Base-by-base conservation (phyloP, 2,888 invertebrate species). In the Acanthopleura granulata region DNA sequence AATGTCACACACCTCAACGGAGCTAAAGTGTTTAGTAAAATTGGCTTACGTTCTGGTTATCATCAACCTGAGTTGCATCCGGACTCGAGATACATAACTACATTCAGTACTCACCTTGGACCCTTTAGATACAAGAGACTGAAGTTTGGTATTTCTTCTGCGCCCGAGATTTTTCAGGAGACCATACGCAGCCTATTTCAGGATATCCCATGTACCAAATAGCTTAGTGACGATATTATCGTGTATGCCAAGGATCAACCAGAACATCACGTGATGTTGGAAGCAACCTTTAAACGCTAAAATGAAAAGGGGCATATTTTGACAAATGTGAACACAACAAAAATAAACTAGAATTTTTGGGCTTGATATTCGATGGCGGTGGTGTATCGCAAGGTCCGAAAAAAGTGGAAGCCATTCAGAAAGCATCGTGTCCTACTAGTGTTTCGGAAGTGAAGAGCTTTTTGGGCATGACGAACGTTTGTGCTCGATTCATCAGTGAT, bases 211-310 rank as follows among this genome's bases (percentile, higher is more conserved):
- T 75, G 77, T 27, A 73, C 74, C 12, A 51, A 75, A n/a, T 83
- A 83, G 72, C 76, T 82, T 14, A 74, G 74, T n/a, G 83, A 83
- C 75, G 81, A 83, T 61, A 80, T 84, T 15, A 74, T 81, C 16
- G 72, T 82, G 16, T 77, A 75, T 75, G 80, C 80, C 14, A 76
- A 77, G 73, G 73, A 51, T 11, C 76, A 78, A 72, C 57, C 72
- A 61, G 74, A 78, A 49, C 82, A 82, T 73, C 79, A 83, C 70
- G 49, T 30, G 57, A 51, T 74, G 14, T 71, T 81, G 18, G 72
- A 75, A 57, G 70, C 70, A 51, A 49, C 72, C 40, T 51, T 83
- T 14, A n/a, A 75, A 22, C 40, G 72, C n/a, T 15, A 51, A 51
- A 73, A 81, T 14, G 16, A 72, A 18, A 62, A 77, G 16, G 74